Base-by-base conservation (phyloP, 2,888 invertebrate species). In the Ormia ochracea region DNA sequence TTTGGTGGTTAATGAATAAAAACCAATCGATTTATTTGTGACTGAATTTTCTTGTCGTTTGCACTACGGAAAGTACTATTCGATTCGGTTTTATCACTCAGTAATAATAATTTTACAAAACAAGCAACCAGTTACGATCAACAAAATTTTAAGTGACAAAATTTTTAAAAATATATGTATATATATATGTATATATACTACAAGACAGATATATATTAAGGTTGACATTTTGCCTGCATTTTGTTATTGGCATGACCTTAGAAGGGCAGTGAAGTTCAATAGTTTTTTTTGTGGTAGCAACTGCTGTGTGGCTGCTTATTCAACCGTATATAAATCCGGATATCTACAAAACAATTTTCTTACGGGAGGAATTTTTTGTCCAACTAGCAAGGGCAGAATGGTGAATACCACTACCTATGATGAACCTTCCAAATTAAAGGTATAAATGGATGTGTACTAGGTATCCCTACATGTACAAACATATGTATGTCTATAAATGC, bases 321-420 rank as follows among this genome's bases (percentile, higher is more conserved):
- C 48, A 4, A 33, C 19, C 14, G 41, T 23, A 12, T 38, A 19
- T 58, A 43, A 7, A 21, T 43, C 21, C 10, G 66, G 12, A 17
- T 43, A 23, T 58, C 50, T 43, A 75, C 48, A 43, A 7, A 41
- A 45, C 65, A 76, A 59, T 68, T 72, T 73, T 14, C 14, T 73
- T 36, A 63, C 45, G 50, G 41, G 63, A 70, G 21, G 28, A 48
- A 70, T 21, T 19, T 6, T 10, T 36, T 52, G 12, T 45, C 14
- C 41, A 21, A 75, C 41, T 63, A 48, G 38, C 41, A 43, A 58
- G 50, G 59, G 19, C 66, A 78, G 68, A 85, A 89, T 89, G 88
- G 88, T 89, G 74, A 87, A 88, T 83, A 85, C 87, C 82, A 85
- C 88, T 63, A 85, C 85, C 76, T 89, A 86, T 81, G 88, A 89